Evolutionary conservation across 2,888 invertebrate species (phyloP).

Genomic region (Archips crataeganus): DNA sequence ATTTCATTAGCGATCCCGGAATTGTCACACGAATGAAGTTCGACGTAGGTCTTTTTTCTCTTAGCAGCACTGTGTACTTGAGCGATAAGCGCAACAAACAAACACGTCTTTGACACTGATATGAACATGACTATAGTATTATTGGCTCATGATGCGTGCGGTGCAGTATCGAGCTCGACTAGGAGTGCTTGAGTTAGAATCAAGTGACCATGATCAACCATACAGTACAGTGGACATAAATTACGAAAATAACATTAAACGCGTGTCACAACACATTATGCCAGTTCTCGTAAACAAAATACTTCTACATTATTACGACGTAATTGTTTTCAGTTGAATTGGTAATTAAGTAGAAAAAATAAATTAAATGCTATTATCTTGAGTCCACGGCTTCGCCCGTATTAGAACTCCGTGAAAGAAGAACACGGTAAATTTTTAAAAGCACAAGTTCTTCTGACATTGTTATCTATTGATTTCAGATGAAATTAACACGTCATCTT

Average conservation of each 20-base stretch:
- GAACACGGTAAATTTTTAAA: too few species aligned
- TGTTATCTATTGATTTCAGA: too few species aligned
- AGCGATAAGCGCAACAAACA: conserved; percentile 43
- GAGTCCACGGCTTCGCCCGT: too few species aligned
- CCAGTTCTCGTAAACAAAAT: background rate
- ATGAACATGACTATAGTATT: conserved; percentile 26
- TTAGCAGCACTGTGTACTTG: conserved; percentile 49
- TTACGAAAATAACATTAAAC: background rate
- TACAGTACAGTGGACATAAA: background rate
- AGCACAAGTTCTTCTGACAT: too few species aligned
- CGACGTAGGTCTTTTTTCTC: conserved; percentile 50
- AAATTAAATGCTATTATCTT: background rate
- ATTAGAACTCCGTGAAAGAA: too few species aligned
- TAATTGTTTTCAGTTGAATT: background rate
- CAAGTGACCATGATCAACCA: background rate
- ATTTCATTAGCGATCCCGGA: conserved; percentile 83
- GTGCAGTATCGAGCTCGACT: background rate
- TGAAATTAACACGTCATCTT: too few species aligned
- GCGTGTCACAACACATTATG: background rate
- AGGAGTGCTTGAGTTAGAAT: conserved; percentile 2
- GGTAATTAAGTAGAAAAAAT: background rate
- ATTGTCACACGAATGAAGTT: conserved; percentile 57
- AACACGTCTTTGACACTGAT: conserved; percentile 25
- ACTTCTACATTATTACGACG: background rate
- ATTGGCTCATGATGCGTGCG: conserved; percentile 32